phyloP scores from a whole-genome alignment of 2,888 invertebrate species.

The Fragum whitleyi region DNA sequence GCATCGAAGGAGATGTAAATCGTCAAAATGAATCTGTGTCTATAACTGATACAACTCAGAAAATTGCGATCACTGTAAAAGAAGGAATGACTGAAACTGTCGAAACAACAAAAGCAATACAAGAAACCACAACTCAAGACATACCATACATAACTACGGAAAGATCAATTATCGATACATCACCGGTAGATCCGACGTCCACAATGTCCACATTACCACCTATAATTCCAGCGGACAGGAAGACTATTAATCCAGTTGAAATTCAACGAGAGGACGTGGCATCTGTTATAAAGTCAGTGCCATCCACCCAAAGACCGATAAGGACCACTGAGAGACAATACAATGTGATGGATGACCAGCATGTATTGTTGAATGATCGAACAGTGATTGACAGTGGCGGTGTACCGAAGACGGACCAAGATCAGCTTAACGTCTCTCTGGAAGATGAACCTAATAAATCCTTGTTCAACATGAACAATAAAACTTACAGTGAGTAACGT shows the following conservation, averaged over 20 bases:
- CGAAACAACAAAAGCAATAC: not conserved
- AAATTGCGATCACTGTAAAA: not conserved
- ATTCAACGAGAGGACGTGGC: not conserved
- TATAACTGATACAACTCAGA: not conserved
- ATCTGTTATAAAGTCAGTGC: not conserved
- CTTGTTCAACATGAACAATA: constrained; percentile 43
- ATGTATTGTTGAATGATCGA: not conserved
- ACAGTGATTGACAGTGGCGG: not conserved
- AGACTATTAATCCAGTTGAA: not conserved
- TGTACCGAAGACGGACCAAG: not conserved
- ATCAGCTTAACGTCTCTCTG: constrained; percentile 46
- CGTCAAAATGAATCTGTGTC: too few species aligned
- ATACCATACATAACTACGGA: not conserved
- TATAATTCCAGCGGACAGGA: not conserved
- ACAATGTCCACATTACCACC: not conserved
- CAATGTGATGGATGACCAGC: constrained; percentile 1
- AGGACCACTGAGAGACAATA: constrained; percentile 7
- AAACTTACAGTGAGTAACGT: constrained; percentile 49
- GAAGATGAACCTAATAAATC: constrained; percentile 25
- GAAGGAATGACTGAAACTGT: not conserved
- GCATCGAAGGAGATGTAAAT: too few species aligned
- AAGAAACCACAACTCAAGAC: not conserved
- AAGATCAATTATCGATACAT: not conserved
- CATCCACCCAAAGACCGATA: not conserved
- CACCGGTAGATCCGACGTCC: not conserved